Percentiles rank a stretch among this genome's conserved stretches.
phyloP scores from a whole-genome alignment of 2,113 vertebrate species.

The Crypturellus undulatus region DNA sequence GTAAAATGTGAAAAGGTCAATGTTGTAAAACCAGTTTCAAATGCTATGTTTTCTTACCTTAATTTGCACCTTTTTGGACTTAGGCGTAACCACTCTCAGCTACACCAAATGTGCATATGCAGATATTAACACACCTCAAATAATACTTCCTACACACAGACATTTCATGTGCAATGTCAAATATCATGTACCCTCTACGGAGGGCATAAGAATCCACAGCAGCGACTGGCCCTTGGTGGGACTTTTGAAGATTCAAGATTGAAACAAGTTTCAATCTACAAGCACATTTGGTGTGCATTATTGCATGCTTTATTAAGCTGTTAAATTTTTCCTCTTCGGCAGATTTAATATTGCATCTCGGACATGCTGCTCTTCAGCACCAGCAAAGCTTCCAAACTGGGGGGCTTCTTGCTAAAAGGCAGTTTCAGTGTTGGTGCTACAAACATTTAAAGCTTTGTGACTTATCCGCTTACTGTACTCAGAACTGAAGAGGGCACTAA shows the following conservation, averaged over 20 bases:
- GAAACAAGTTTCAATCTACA: not conserved
- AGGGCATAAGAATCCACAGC: not conserved
- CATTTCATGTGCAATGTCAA: not conserved
- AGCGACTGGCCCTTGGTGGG: not conserved
- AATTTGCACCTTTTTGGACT: not conserved
- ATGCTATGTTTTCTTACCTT: not conserved
- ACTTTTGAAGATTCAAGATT: not conserved
- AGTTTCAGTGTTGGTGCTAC: slow-evolving; percentile 23
- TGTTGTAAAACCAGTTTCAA: not conserved
- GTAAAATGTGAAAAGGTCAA: not conserved
- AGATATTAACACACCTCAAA: not conserved
- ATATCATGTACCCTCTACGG: not conserved
- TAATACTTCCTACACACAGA: not conserved
- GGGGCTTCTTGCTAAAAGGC: slow-evolving; percentile 29
- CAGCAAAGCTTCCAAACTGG: not conserved
- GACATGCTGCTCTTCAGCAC: not conserved
- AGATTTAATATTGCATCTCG: not conserved
- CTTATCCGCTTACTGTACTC: not conserved
- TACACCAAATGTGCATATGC: not conserved
- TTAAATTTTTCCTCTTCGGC: slow-evolving; percentile 2
- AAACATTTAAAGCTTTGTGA: not conserved
- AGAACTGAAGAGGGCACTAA: not conserved
- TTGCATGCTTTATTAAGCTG: not conserved
- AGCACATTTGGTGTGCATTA: not conserved
- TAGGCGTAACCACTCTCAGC: not conserved